These are phyloP conservation scores for Scolopax bukidnonensis DNA, from an alignment of 2,797 vertebrate genomes.

Conservation along the genomic window DNA sequence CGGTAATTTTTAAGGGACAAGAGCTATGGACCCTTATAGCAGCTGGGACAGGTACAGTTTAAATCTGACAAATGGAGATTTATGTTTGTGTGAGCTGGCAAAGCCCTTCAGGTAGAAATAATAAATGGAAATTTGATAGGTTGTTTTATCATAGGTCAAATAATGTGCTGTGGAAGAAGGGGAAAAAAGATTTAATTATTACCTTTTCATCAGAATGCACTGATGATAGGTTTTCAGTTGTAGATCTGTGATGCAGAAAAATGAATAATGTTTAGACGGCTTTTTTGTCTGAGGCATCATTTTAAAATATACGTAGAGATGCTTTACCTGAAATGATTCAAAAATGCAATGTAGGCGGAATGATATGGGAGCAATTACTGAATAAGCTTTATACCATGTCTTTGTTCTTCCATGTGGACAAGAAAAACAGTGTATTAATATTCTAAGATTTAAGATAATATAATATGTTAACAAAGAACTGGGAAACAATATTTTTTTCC, in stretches of 20 bases:
- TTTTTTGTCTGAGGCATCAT: conserved; percentile 41
- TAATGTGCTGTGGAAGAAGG: conserved; percentile 65
- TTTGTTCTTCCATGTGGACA: conserved; percentile 46
- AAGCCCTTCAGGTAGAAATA: conserved; percentile 79
- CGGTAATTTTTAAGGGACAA: conserved; percentile 71
- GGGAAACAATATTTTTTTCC: not conserved
- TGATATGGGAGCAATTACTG: conserved; percentile 51
- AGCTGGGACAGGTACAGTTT: conserved; percentile 71
- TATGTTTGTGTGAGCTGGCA: conserved; percentile 73
- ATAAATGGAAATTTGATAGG: conserved; percentile 79
- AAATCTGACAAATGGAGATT: conserved; percentile 79
- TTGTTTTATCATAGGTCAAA: conserved; percentile 80
- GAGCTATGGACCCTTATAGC: conserved; percentile 66
- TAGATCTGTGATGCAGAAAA: conserved; percentile 66
- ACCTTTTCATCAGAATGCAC: conserved; percentile 75
- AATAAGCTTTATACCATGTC: conserved; percentile 31
- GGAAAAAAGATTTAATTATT: conserved; percentile 78
- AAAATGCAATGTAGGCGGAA: conserved; percentile 45
- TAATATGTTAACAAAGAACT: not conserved
- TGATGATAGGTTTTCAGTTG: conserved; percentile 79
- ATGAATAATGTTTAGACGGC: conserved; percentile 58
- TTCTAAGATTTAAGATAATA: conserved; percentile 16
- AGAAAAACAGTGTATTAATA: conserved; percentile 43
- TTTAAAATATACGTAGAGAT: conserved; percentile 59
- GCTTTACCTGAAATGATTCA: conserved; percentile 66